Evolutionary conservation across 1,140 invertebrate genomes (phyloP).

Genomic region (Trichonephila inaurata): DNA sequence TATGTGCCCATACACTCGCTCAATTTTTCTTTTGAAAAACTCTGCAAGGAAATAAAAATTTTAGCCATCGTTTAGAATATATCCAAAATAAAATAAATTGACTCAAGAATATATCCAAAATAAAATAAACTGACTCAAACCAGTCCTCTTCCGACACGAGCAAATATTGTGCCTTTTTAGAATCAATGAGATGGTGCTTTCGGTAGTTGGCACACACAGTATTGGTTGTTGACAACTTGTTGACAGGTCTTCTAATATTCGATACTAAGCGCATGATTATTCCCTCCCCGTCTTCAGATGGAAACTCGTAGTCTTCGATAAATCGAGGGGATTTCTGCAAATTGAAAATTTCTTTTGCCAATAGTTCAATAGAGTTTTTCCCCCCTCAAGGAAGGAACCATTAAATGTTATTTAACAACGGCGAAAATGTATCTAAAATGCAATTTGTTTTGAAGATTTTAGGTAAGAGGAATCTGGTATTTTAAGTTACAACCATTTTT

Average conservation of each 20-base stretch:
- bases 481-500: too few relatives aligned
- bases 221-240: conserved; percentile 63
- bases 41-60: conserved; percentile 6
- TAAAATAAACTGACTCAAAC: neutral
- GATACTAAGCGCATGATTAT: conserved; percentile 51
- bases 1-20: neutral
- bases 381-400: too few relatives aligned
- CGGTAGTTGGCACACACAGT: neutral
- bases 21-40: neutral
- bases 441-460: too few relatives aligned
- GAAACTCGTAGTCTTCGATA: conserved; percentile 8
- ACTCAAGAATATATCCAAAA: too few relatives aligned
- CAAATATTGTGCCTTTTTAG: conserved; percentile 47
- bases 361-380: too few relatives aligned
- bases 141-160: neutral
- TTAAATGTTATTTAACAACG: too few relatives aligned
- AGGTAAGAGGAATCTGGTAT: too few relatives aligned
- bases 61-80: neutral
- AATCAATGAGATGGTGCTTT: conserved; percentile 55
- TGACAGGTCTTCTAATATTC: conserved; percentile 68
- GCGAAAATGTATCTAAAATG: too few relatives aligned
- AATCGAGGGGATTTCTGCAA: conserved; percentile 23
- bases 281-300: conserved; percentile 19
- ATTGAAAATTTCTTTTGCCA: neutral
- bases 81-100: neutral